A percentile compares a stretch with the other conserved stretches of the same genome.
Conservation (phyloP, 2,888 invertebrate genomes). For the Eudasyphora cyanicolor region DNA sequence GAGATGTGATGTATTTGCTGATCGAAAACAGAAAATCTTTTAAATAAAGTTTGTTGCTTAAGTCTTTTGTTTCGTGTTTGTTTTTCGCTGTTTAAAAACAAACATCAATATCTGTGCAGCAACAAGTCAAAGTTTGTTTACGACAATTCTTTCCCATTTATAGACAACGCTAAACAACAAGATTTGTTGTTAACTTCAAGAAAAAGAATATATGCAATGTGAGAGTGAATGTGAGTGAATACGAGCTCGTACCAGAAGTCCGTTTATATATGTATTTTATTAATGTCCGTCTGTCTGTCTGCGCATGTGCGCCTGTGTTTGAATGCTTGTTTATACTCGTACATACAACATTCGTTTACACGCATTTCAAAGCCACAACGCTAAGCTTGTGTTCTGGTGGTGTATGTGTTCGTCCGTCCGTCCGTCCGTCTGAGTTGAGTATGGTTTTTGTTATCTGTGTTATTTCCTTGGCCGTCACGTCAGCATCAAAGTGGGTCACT, state of each 20-base stretch:
- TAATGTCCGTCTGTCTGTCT: slow-evolving; percentile 28
- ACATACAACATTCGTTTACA: too few species aligned
- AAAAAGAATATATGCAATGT: background rate
- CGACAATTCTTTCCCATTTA: too few species aligned
- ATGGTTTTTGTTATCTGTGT: slow-evolving; percentile 4
- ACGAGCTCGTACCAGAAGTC: slow-evolving; percentile 15
- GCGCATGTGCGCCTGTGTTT: background rate
- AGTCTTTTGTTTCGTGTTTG: slow-evolving; percentile 5
- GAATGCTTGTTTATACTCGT: background rate
- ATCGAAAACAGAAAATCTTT: background rate
- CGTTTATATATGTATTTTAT: too few species aligned
- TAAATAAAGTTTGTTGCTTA: background rate
- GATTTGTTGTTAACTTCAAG: too few species aligned
- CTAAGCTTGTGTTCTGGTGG: too few species aligned
- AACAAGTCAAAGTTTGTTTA: background rate
- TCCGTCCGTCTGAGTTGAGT: background rate
- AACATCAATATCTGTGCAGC: background rate
- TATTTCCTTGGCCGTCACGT: slow-evolving; percentile 16
- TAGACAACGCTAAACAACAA: too few species aligned
- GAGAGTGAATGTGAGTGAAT: slow-evolving; percentile 19
- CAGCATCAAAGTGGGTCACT: slow-evolving; percentile 79
- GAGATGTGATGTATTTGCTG: too few species aligned
- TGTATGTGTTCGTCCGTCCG: too few species aligned
- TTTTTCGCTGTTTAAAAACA: background rate
- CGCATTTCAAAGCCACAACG: too few species aligned